Conservation (phyloP, 1,140 invertebrate species). For the Aphelenchoides fujianensis region DNA sequence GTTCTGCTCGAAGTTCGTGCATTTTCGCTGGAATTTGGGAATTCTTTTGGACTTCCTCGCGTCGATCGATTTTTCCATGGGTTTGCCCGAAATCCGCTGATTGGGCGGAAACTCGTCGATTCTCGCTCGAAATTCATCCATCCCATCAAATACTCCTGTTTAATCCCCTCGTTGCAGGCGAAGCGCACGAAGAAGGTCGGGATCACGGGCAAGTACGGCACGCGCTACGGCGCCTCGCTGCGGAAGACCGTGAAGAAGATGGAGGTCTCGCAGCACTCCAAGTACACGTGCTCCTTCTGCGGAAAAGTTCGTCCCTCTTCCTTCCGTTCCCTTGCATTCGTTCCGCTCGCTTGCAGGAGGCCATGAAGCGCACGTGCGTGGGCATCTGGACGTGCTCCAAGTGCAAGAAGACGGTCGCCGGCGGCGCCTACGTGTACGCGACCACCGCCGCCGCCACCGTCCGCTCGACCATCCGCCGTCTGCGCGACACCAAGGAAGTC, state of each 20-base stretch:
- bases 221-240: constrained; percentile 98
- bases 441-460: constrained; percentile 92
- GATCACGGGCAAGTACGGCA: constrained; percentile 99
- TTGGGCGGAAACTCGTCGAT: too few relatives aligned
- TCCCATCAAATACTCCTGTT: neutral
- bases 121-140: neutral
- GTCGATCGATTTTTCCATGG: too few relatives aligned
- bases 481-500: constrained; percentile 88
- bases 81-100: too few relatives aligned
- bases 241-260: constrained; percentile 99
- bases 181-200: constrained; percentile 99
- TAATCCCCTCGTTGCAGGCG: constrained; percentile 80
- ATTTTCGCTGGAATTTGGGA: neutral
- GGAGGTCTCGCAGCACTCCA: constrained; percentile 97
- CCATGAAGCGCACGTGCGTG: constrained; percentile 93
- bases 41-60: too few relatives aligned
- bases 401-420: constrained; percentile 77
- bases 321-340: neutral
- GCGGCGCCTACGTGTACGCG: constrained; percentile 66
- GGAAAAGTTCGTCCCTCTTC: constrained; percentile 73
- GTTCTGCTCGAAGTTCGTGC: neutral
- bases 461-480: constrained; percentile 86
- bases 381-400: constrained; percentile 97
- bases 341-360: constrained; percentile 72
- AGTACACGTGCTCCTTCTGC: constrained; percentile 98